Base-by-base conservation (phyloP, 2,113 vertebrate genomes). In the Calonectris borealis region DNA sequence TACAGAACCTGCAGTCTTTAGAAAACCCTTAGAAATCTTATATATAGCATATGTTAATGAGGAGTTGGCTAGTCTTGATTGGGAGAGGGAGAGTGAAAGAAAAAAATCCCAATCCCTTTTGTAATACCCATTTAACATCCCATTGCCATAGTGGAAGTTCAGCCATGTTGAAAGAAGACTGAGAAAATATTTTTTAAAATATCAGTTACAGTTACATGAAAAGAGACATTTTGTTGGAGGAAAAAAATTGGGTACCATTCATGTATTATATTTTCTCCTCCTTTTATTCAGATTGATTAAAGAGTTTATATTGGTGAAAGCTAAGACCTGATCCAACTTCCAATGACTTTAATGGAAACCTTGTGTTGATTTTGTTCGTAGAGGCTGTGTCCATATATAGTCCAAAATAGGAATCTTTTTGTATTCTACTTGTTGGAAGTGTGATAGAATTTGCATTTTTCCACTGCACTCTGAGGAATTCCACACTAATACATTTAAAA, bases 1-100 rank as follows among this genome's bases (percentile, higher is more conserved):
- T 52, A 44, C 27, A 3, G 3, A 88, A 87, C 46, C 72, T 92
- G 13, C 38, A 86, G 57, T 51, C n/a, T 82, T 91, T 40, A 93
- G n/a, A 77, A 90, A 60, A 54, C 16, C 49, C 32, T 94, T 86
- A 58, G 51, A 91, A 93, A 64, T 66, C 34, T 70, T 83, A 58
- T 49, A 29, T n/a, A 76, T 55, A 70, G 26, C 17, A 29, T 57
- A 76, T 68, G 13, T 29, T 86, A 68, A 70, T 51, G 25, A 71
- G 21, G 22, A 73, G 10, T 38, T 91, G 55, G 12, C 65, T 71
- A 42, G 48, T 81, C 64, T 68, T 81, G n/a, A 70, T 4, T 64
- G 20, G 14, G n/a, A 92, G 40, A 65, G 62, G 34, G 27, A 69
- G 10, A 51, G 22, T 18, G 9, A 64, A 83, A 94, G n/a, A 61